A percentile compares a stretch with the other conserved stretches of the same genome.
Evolutionary conservation across 1,140 invertebrate genomes (phyloP).

Genomic region (Zaprionus ornatus): DNA sequence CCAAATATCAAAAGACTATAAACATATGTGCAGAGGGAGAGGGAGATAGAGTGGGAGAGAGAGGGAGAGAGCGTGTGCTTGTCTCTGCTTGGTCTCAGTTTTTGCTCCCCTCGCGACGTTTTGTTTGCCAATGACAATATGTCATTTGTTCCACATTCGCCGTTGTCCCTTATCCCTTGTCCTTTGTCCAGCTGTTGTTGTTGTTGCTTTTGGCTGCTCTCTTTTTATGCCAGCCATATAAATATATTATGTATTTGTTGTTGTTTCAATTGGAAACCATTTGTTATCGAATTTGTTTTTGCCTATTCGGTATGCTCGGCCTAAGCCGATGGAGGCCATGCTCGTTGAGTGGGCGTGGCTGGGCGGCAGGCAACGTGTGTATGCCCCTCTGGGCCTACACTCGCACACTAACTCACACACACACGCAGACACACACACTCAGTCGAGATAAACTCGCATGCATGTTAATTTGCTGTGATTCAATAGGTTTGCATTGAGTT

Average conservation of each 20-base stretch:
- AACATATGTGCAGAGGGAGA: neutral
- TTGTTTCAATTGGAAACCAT: conserved; percentile 76
- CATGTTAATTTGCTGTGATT: conserved; percentile 82
- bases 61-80: conserved; percentile 7
- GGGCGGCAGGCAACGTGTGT: conserved; percentile 44
- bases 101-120: conserved; percentile 20
- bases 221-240: conserved; percentile 34
- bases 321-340: conserved; percentile 33
- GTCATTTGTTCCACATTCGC: conserved; percentile 76
- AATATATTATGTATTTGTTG: conserved; percentile 67
- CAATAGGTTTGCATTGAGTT: conserved; percentile 79
- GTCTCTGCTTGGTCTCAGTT: conserved; percentile 13
- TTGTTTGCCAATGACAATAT: conserved; percentile 68
- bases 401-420: conserved; percentile 16
- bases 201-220: neutral
- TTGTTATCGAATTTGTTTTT: conserved; percentile 79
- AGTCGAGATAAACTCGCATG: conserved; percentile 53
- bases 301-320: conserved; percentile 71
- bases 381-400: conserved; percentile 50
- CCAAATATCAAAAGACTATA: conserved; percentile 26
- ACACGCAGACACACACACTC: conserved; percentile 3
- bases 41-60: neutral
- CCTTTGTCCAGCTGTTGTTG: conserved; percentile 4
- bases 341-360: conserved; percentile 15
- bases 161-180: conserved; percentile 44